Evolutionary conservation across 2,888 invertebrate genomes (phyloP), one percentile per base, ranked within the genome.

Genomic region (Aphelenchoides bicaudatus): DNA sequence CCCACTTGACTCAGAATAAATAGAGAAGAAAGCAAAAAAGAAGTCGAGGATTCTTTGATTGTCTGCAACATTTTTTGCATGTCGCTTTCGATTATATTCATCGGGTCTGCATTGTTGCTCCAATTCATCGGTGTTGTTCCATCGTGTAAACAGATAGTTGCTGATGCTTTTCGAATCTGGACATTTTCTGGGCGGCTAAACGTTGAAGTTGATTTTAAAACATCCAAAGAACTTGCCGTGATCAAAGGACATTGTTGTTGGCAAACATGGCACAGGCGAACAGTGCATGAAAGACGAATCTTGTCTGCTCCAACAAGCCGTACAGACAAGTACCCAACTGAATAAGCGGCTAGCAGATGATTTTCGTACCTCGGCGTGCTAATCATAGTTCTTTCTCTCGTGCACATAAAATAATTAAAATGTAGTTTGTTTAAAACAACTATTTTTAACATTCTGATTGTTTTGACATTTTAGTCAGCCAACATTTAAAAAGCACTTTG

Each of bases 301-400:
- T 61, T 46, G 31, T 55, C 43, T n/a, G 56, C 38, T 30, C 61
- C 61, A 48, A 59, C 56, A 38, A 67, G 52, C 27, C 69, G 47
- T 1, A 67, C 67, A 16, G 68, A 61, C 8, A 67, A 47, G 62
- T 69, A 67, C 10, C 67, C 67, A 5, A 65, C 8, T 2, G 65
- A 68, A 13, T 49, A 39, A 10, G 67, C 65, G 19, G 31, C 38
- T n/a, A 39, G 30, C 19, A 48, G 28, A 21, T 49, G 13, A 16
- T 30, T 54, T 23, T 29, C 60, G 25, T 37, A 51, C 6, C 31
- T 48, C 8, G 65, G 65, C 16, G 59, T 39, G 13, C 52, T 37
- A 21, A 67, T 47, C 67, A 67, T 67, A 30, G 66, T 59, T 38
- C 52, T 31, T 38, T 70, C 70, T 5, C 50, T 25, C 10, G 66